Percentiles rank a stretch among this genome's conserved stretches.
Conservation (phyloP, 2,888 invertebrate genomes). For the Margaritifera margaritifera region DNA sequence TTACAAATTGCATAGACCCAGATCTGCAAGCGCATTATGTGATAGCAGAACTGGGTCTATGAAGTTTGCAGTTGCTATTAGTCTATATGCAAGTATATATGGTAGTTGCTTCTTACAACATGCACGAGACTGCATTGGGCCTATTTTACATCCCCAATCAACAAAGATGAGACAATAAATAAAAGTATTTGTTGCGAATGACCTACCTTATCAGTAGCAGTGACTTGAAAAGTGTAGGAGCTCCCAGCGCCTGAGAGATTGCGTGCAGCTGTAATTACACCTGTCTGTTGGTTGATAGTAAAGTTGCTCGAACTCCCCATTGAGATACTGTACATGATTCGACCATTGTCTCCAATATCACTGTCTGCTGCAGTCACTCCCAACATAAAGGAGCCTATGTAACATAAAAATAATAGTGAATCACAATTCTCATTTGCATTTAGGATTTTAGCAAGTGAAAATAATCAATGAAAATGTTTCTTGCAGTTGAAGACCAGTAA, state of each 20-base stretch:
- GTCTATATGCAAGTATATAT: no score
- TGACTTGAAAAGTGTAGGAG: slow-evolving; percentile 69
- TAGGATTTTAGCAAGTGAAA: neutral
- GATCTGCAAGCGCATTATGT: no score
- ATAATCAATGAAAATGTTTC: no score
- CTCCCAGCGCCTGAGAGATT: slow-evolving; percentile 28
- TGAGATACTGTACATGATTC: slow-evolving; percentile 83
- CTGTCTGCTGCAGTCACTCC: slow-evolving; percentile 90
- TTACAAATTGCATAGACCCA: no score
- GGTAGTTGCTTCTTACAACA: no score
- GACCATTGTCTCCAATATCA: slow-evolving; percentile 87
- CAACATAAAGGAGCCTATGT: slow-evolving; percentile 84
- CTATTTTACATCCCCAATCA: neutral
- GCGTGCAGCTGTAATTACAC: slow-evolving; percentile 86
- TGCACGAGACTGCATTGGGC: no score
- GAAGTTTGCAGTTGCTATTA: no score
- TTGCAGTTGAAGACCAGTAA: no score
- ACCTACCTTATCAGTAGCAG: slow-evolving; percentile 83
- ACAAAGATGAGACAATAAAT: neutral
- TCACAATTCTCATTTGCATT: neutral
- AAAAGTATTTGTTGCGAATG: slow-evolving; percentile 2
- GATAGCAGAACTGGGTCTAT: no score
- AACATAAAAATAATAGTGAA: slow-evolving; percentile 1
- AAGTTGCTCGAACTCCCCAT: slow-evolving; percentile 85
- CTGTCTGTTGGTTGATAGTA: slow-evolving; percentile 84